Conservation (phyloP, 2,113 vertebrate genomes). For the Probosciger aterrimus region DNA sequence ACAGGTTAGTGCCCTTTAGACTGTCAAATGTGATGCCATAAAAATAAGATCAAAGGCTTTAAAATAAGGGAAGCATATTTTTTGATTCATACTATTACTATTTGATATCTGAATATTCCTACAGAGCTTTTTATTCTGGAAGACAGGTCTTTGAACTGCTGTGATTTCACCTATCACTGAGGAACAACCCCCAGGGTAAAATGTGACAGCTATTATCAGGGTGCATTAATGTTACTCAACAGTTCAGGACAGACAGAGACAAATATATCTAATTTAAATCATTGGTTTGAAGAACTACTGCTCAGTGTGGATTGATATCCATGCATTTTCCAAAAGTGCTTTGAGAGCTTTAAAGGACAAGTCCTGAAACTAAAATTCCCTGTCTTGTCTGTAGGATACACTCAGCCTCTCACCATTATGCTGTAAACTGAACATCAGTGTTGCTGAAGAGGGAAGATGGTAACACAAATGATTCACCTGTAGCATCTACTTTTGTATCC, state of each 20-base stretch:
- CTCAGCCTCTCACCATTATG: neutral
- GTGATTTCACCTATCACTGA: constrained; percentile 51
- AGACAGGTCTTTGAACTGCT: constrained; percentile 60
- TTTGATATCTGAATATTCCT: constrained; percentile 65
- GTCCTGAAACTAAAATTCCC: neutral
- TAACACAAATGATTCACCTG: neutral
- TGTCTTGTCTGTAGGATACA: neutral
- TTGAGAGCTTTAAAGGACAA: constrained; percentile 31
- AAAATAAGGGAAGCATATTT: constrained; percentile 38
- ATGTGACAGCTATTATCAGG: constrained; percentile 60
- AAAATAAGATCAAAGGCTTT: constrained; percentile 59
- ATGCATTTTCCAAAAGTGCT: constrained; percentile 28
- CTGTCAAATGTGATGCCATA: constrained; percentile 42
- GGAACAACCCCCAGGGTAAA: constrained; percentile 47
- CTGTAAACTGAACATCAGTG: neutral
- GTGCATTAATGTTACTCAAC: constrained; percentile 55
- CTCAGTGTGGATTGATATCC: constrained; percentile 49
- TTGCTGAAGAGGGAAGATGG: neutral
- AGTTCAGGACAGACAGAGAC: constrained; percentile 57
- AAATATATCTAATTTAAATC: constrained; percentile 58
- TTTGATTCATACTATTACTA: constrained; percentile 63
- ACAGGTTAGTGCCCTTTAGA: constrained; percentile 54
- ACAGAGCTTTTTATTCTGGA: constrained; percentile 52
- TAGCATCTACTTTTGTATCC: neutral
- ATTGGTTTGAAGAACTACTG: constrained; percentile 26